Evolutionary conservation across 2,113 vertebrate genomes (phyloP).

Genomic region (Muscicapa adusta): DNA sequence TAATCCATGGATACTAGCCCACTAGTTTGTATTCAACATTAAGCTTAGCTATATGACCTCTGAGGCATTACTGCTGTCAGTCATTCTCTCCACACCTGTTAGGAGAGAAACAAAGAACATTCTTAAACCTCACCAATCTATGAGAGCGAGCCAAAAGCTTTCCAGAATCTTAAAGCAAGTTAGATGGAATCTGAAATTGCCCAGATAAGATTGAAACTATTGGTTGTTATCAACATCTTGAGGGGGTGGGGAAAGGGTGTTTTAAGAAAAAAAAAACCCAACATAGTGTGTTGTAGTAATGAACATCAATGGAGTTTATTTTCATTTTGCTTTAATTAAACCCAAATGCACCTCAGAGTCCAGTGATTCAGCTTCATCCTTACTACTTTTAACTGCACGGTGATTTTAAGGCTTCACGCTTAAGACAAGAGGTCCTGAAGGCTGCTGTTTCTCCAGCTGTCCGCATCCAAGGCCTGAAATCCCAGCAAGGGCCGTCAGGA

Average conservation of each 20-base stretch:
- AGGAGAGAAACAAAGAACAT: background rate
- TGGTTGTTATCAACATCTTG: background rate
- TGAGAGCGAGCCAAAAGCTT: background rate
- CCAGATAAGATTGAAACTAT: background rate
- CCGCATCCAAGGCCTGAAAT: rapidly evolving
- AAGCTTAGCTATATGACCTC: background rate
- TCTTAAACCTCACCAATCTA: background rate
- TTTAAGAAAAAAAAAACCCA: background rate
- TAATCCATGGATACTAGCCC: background rate
- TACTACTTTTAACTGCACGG: background rate
- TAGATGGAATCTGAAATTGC: background rate
- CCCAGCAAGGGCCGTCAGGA: rapidly evolving
- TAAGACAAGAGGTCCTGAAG: background rate
- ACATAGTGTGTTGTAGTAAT: background rate
- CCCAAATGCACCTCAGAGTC: background rate
- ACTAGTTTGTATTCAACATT: background rate
- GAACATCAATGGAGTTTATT: background rate
- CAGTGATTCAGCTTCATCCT: background rate
- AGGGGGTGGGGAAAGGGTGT: rapidly evolving
- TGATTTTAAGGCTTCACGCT: background rate
- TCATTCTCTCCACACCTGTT: background rate
- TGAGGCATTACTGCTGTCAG: background rate
- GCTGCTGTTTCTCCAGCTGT: rapidly evolving
- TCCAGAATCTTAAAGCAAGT: background rate
- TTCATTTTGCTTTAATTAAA: background rate